Evolutionary conservation across 2,113 vertebrate genomes (phyloP).

Genomic region (Tyto alba): DNA sequence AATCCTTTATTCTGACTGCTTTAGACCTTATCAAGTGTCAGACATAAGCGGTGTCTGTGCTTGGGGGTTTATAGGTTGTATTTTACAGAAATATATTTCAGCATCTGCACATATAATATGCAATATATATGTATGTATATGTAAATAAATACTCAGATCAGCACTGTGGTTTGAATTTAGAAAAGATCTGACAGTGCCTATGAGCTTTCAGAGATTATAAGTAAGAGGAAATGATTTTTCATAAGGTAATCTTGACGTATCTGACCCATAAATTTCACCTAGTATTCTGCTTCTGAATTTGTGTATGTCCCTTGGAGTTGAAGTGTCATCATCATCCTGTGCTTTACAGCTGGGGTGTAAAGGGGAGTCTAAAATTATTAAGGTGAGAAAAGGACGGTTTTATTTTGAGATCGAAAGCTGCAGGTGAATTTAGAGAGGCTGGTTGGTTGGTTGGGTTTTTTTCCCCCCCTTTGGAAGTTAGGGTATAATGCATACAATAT

Average conservation of each 20-base stretch:
- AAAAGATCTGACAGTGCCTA: background rate
- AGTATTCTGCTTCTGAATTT: background rate
- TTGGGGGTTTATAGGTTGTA: background rate
- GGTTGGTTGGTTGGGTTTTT: too few species aligned
- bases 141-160: conserved; percentile 1
- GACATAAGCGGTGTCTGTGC: background rate
- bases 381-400: background rate
- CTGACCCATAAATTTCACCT: conserved; percentile 11
- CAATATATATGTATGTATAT: background rate
- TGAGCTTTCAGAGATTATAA: background rate
- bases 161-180: background rate
- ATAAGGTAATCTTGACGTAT: background rate
- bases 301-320: background rate
- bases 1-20: background rate
- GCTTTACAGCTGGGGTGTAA: background rate
- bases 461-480: background rate
- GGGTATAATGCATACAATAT: background rate
- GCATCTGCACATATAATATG: background rate
- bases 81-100: conserved; percentile 20
- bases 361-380: background rate
- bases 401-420: background rate
- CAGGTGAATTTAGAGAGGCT: background rate
- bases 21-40: conserved; percentile 10
- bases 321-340: background rate
- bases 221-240: conserved; percentile 3